Conservation (phyloP, 2,888 invertebrate genomes). For the Ophion costatus region DNA sequence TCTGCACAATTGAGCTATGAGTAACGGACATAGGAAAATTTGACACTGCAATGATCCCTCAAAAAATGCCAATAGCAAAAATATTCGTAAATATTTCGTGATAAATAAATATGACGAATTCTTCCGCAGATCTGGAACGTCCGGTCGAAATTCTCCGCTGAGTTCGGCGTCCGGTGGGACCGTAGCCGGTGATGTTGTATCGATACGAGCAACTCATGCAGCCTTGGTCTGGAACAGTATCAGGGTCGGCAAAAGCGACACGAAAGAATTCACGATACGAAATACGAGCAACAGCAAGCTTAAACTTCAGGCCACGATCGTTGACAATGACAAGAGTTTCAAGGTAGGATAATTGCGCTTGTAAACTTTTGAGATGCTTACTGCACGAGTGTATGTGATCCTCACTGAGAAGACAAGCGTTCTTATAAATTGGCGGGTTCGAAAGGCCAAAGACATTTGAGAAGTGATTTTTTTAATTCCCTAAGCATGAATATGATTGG, state of each 20-base stretch:
- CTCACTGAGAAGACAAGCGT: not conserved
- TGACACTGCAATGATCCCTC: no score
- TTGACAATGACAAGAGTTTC: conserved; percentile 77
- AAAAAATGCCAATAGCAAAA: not conserved
- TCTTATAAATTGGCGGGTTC: not conserved
- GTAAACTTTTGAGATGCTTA: not conserved
- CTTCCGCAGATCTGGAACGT: conserved; percentile 73
- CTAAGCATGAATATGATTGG: not conserved
- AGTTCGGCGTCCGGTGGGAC: conserved; percentile 78
- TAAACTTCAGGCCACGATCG: conserved; percentile 85
- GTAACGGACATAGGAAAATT: no score
- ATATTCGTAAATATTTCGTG: not conserved
- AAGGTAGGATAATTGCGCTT: conserved; percentile 78
- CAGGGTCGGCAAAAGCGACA: conserved; percentile 84
- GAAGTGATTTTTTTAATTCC: not conserved
- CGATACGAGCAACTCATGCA: conserved; percentile 85
- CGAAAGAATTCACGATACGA: conserved; percentile 85
- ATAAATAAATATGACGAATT: conserved; percentile 13
- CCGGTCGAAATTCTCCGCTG: conserved; percentile 80
- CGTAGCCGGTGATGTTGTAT: conserved; percentile 78
- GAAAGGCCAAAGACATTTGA: conserved; percentile 21
- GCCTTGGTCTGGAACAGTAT: conserved; percentile 87
- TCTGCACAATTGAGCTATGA: not conserved
- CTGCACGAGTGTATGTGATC: conserved; percentile 56
- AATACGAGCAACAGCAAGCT: conserved; percentile 86